phyloP scores from a whole-genome alignment of 2,888 invertebrate genomes.

The Congeria kusceri region DNA sequence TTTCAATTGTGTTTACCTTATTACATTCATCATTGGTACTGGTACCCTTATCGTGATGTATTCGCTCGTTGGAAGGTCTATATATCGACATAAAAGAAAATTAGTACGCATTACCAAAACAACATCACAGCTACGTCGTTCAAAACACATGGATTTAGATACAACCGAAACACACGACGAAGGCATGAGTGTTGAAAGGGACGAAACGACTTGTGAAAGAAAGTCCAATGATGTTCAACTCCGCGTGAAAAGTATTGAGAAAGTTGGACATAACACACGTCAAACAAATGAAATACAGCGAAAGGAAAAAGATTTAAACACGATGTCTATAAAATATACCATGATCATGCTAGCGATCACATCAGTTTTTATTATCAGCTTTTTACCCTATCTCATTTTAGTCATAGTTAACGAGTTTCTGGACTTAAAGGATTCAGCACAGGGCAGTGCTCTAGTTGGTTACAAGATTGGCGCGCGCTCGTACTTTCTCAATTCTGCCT shows the following conservation, averaged over 20 bases:
- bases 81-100: conserved; percentile 14
- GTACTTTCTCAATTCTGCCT: conserved; percentile 59
- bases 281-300: too few species aligned
- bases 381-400: conserved; percentile 60
- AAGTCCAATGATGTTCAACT: too few species aligned
- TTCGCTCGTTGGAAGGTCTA: conserved; percentile 19
- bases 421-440: conserved; percentile 19
- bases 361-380: conserved; percentile 59
- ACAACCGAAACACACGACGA: too few species aligned
- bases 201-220: too few species aligned
- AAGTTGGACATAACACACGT: too few species aligned
- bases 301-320: too few species aligned
- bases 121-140: background rate
- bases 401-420: conserved; percentile 48
- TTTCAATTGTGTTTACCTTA: conserved; percentile 35
- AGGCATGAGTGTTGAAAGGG: too few species aligned
- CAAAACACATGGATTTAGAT: too few species aligned
- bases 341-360: conserved; percentile 63
- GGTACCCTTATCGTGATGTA: conserved; percentile 36
- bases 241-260: too few species aligned
- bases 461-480: conserved; percentile 63
- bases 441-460: conserved; percentile 41
- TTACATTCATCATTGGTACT: conserved; percentile 22
- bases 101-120: background rate
- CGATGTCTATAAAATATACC: conserved; percentile 56